Conservation (phyloP, 1,140 invertebrate genomes). For the Eurosta solidaginis region DNA sequence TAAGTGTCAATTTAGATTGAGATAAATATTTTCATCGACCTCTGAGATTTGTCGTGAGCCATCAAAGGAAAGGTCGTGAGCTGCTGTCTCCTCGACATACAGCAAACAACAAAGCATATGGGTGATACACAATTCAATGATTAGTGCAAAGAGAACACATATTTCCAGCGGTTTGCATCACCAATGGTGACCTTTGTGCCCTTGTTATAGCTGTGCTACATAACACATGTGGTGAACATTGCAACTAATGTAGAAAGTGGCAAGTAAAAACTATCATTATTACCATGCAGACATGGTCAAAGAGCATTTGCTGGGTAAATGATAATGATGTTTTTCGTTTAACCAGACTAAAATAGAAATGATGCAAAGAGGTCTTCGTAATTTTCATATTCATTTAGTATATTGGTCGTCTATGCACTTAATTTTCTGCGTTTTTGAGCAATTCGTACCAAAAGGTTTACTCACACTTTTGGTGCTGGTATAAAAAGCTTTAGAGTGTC, state of each 20-base stretch:
- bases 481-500: not conserved
- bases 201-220: not conserved
- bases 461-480: not conserved
- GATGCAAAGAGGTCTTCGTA: not conserved
- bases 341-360: not conserved
- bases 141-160: not conserved
- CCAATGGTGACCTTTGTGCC: constrained; percentile 1
- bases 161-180: constrained; percentile 1
- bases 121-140: not conserved
- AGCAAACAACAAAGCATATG: not conserved
- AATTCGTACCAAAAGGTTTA: not conserved
- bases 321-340: not conserved
- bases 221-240: not conserved
- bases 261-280: not conserved
- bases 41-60: not conserved
- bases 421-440: constrained; percentile 25
- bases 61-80: not conserved
- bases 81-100: not conserved
- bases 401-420: not conserved
- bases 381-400: not conserved
- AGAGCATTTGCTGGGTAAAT: not conserved
- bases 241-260: constrained; percentile 12
- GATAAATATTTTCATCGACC: not conserved
- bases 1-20: not conserved
- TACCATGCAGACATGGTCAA: constrained; percentile 2